These are phyloP conservation scores for Drosophila pallidifrons DNA, from an alignment of 1,140 invertebrate species.

Conservation along the genomic window DNA sequence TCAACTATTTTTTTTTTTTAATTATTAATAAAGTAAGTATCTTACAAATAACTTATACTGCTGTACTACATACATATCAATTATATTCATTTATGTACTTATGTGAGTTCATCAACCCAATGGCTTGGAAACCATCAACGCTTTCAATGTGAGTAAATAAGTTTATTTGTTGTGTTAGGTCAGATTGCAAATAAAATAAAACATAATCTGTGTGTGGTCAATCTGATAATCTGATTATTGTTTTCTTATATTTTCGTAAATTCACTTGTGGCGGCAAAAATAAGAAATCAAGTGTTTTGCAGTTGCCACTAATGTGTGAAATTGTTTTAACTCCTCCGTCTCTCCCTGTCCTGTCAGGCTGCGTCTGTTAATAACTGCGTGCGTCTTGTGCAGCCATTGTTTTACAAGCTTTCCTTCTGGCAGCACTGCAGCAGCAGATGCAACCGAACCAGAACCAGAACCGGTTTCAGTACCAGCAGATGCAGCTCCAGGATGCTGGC, in stretches of 20 bases:
- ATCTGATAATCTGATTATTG: background rate
- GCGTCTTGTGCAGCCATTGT: slow-evolving; percentile 67
- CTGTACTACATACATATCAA: too few relatives aligned
- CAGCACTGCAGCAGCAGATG: background rate
- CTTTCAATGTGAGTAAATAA: too few relatives aligned
- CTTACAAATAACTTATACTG: too few relatives aligned
- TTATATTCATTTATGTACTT: too few relatives aligned
- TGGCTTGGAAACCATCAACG: too few relatives aligned
- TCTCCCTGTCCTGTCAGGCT: background rate
- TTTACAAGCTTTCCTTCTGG: slow-evolving; percentile 53
- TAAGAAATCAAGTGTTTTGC: slow-evolving; percentile 41
- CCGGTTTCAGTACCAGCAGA: slow-evolving; percentile 25
- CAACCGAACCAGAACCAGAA: slow-evolving; percentile 32
- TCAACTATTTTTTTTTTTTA: too few relatives aligned
- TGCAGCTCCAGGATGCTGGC: slow-evolving; percentile 54
- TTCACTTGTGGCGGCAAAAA: slow-evolving; percentile 3
- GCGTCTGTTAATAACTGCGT: slow-evolving; percentile 63
- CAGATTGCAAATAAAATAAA: too few relatives aligned
- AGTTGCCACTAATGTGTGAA: slow-evolving; percentile 50
- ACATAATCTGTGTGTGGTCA: too few relatives aligned
- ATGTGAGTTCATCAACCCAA: too few relatives aligned
- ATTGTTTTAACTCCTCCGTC: slow-evolving; percentile 54
- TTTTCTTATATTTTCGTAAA: background rate
- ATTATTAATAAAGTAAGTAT: too few relatives aligned
- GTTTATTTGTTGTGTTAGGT: too few relatives aligned